Evolutionary conservation across 2,888 invertebrate genomes (phyloP), one percentile per base, ranked within the genome.

Genomic region (Thecocarcelia acutangulata): DNA sequence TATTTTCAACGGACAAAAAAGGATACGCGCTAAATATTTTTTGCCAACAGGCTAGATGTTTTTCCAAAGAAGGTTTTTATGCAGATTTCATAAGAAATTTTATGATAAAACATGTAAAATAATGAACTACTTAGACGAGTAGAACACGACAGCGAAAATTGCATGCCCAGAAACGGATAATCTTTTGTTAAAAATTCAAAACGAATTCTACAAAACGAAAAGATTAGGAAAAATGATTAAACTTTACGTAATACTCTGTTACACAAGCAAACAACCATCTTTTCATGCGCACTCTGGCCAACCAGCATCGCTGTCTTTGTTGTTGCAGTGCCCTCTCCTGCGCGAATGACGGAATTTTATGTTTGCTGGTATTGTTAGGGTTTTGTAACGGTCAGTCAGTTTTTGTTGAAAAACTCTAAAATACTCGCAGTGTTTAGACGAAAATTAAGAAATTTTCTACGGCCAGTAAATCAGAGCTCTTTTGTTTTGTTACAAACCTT

Each of bases 221-320:
- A 80, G 80, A 80, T 80, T 80, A 80, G 72, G 63, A 21, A 69
- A 74, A 68, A 80, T 74, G 74, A 80, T 80, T 81, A 56, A 77
- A 61, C 69, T 81, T 81, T 81, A 81, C 81, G 81, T 69, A 81
- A 81, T 58, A 69, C 9, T 69, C 77, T 58, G 61, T 24, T 19
- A 64, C 33, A 44, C 46, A 19, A 50, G 24, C 33, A 11, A 56
- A 12, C 0, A 5, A 50, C 61, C 61, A 54, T 44, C 50, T 52
- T 78, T 42, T 19, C 33, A 15, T n/a, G 33, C 21, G 33, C 33
- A 5, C 12, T 24, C n/a, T 33, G 0, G 13, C 13, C 13, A 40
- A 42, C 12, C 13, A 40, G 54, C 12, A 1, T 40, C 17, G 42
- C 54, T 68, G 68, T 42, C 52, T 44, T 17, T 33, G 1, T 42